These are phyloP conservation scores for Aix galericulata DNA, from an alignment of 2,113 vertebrate genomes.

Conservation along the genomic window DNA sequence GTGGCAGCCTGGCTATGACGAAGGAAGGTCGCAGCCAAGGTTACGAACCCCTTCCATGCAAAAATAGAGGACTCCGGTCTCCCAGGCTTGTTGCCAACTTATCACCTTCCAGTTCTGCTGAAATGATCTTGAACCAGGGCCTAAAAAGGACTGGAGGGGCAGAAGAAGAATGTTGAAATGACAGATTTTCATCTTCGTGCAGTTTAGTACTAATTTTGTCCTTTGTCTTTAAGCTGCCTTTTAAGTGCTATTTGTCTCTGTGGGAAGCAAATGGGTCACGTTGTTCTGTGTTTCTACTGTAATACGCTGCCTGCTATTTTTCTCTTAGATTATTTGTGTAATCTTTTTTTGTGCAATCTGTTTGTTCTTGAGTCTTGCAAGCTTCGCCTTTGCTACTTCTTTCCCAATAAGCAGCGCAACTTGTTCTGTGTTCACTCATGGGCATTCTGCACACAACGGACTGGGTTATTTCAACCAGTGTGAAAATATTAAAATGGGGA, in stretches of 20 bases:
- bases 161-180: constrained; percentile 39
- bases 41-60: not conserved
- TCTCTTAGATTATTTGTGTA: constrained; percentile 70
- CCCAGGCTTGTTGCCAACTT: not conserved
- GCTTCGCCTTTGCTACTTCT: constrained; percentile 65
- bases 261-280: constrained; percentile 68
- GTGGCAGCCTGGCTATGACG: not conserved
- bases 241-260: constrained; percentile 59
- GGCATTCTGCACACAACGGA: constrained; percentile 2
- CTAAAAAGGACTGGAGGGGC: constrained; percentile 33
- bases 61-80: not conserved
- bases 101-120: constrained; percentile 19
- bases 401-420: constrained; percentile 57
- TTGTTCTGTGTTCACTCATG: constrained; percentile 40
- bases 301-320: constrained; percentile 66
- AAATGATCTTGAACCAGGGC: constrained; percentile 13
- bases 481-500: constrained; percentile 64
- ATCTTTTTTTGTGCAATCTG: constrained; percentile 73
- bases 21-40: not conserved
- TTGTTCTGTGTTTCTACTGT: constrained; percentile 68
- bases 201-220: constrained; percentile 62
- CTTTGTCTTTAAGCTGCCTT: constrained; percentile 70
- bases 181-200: constrained; percentile 30
- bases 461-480: constrained; percentile 44
- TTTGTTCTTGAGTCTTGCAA: constrained; percentile 60